Conservation (phyloP, 2,113 vertebrate species). For the Sinocyclocheilus grahami region DNA sequence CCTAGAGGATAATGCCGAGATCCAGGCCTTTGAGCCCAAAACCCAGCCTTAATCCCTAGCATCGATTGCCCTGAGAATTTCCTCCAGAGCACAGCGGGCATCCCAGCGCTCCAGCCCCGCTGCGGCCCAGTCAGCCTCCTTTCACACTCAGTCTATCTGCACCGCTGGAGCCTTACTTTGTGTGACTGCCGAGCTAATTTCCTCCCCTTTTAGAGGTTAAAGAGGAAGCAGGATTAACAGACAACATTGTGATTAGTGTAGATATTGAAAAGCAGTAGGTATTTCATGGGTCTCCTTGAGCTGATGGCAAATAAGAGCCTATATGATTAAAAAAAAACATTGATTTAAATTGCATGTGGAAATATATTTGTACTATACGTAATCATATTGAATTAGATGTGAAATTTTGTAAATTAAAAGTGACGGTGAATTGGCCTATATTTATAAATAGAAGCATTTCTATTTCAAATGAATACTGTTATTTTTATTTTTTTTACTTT, state of each 20-base stretch:
- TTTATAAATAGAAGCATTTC: not conserved
- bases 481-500: not conserved
- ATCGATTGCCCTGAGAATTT: constrained; percentile 85
- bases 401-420: not conserved
- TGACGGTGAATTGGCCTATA: not conserved
- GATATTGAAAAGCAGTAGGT: not conserved
- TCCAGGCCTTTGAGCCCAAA: constrained; percentile 82
- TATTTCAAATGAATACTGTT: not conserved
- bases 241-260: not conserved
- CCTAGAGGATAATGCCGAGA: constrained; percentile 75
- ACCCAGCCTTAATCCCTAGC: constrained; percentile 76
- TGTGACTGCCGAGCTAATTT: constrained; percentile 48
- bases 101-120: constrained; percentile 51
- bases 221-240: not conserved
- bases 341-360: not conserved
- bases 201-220: constrained; percentile 45
- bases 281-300: not conserved
- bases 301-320: not conserved
- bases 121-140: constrained; percentile 62
- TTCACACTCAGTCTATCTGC: constrained; percentile 34
- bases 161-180: not conserved
- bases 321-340: no score
- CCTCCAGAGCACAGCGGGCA: constrained; percentile 73
- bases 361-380: not conserved
- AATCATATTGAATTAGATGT: no score